Conservation (phyloP, 2,888 invertebrate genomes). For the Anthophora plumipes region DNA sequence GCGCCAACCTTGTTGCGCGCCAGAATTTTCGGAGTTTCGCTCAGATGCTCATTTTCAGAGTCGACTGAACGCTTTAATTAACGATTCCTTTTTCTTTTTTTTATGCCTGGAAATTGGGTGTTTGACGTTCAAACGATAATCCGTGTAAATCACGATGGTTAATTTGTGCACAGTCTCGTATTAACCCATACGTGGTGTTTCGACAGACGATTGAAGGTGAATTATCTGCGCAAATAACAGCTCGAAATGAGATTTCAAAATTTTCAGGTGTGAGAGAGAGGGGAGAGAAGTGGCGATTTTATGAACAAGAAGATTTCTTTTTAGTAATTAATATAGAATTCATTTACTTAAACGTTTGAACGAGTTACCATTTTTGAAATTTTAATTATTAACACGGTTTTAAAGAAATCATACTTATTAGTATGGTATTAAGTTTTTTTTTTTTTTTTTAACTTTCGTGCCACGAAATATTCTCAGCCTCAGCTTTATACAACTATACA, state of each 20-base stretch:
- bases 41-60: conserved; percentile 17
- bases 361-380: too few relatives aligned
- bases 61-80: conserved; percentile 22
- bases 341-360: neutral
- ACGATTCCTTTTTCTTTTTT: neutral
- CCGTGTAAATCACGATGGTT: neutral
- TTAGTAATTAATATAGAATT: neutral
- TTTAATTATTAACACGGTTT: too few relatives aligned
- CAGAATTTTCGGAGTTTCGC: conserved; percentile 33
- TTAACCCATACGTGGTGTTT: neutral
- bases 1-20: conserved; percentile 29
- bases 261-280: too few relatives aligned
- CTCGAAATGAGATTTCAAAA: neutral
- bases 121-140: neutral
- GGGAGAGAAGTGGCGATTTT: too few relatives aligned
- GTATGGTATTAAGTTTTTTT: too few relatives aligned
- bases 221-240: neutral
- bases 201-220: neutral
- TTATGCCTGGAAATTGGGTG: too few relatives aligned
- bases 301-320: neutral
- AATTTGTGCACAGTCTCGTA: neutral
- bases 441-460: too few relatives aligned
- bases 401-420: too few relatives aligned
- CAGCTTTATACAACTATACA: too few relatives aligned
- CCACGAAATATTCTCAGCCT: too few relatives aligned